Conservation (phyloP, 1,140 invertebrate species). For the Polypedilum pembai region DNA sequence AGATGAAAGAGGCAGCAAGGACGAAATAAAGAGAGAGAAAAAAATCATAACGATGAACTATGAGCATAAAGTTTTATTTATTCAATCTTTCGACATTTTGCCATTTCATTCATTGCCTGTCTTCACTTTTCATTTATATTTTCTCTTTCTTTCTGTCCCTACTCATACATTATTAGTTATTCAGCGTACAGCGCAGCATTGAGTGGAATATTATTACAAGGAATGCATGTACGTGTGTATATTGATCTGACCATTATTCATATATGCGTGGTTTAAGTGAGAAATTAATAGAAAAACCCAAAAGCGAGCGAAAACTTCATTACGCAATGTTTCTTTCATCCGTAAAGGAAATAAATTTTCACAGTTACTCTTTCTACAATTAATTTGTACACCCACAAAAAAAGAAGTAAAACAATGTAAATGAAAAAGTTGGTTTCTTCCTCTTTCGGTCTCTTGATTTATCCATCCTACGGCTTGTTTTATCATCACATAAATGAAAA, state of each 20-base stretch:
- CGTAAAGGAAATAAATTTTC: background rate
- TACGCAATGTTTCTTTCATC: background rate
- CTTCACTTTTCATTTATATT: conserved; percentile 15
- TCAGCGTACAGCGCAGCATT: background rate
- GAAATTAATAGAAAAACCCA: background rate
- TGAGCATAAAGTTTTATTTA: conserved; percentile 14
- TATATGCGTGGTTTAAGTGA: background rate
- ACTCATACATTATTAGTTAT: background rate
- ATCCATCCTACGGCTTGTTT: background rate
- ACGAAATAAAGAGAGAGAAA: background rate
- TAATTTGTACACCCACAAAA: no score
- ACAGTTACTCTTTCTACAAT: background rate
- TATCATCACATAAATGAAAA: no score
- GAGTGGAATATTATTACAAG: background rate
- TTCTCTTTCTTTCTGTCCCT: background rate
- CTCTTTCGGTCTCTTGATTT: no score
- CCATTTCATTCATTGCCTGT: conserved; percentile 5
- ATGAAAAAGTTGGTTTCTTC: no score
- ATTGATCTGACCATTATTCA: background rate
- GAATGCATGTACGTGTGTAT: background rate
- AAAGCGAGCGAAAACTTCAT: background rate
- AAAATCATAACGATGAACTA: conserved; percentile 12
- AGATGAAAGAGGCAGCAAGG: no score
- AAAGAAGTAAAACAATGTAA: no score
- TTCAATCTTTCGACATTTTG: conserved; percentile 18